phyloP scores from a whole-genome alignment of 2,888 invertebrate genomes.

The Leucophenga maculata region DNA sequence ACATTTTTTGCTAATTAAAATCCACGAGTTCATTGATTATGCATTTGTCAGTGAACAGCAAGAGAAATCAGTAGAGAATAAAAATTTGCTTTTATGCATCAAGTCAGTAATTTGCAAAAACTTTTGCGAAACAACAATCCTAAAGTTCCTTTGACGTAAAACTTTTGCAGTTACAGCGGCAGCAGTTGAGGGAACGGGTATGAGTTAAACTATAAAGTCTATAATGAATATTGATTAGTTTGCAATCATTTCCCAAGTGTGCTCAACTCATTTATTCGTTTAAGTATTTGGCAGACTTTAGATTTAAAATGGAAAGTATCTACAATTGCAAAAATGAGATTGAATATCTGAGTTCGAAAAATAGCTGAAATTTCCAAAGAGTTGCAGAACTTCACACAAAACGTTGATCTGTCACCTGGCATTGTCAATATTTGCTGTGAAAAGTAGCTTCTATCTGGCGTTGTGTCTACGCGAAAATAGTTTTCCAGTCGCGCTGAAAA shows the following conservation, averaged over 20 bases:
- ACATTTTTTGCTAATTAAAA: constrained; percentile 21
- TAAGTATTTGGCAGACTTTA: too few relatives aligned
- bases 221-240: constrained; percentile 61
- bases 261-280: not conserved
- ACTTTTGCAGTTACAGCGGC: not conserved
- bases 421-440: constrained; percentile 18
- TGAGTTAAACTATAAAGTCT: constrained; percentile 12
- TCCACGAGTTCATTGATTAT: constrained; percentile 11
- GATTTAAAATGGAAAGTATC: too few relatives aligned
- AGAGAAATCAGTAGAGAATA: not conserved
- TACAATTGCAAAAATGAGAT: too few relatives aligned
- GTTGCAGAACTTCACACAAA: not conserved
- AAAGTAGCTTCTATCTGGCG: not conserved
- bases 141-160: not conserved
- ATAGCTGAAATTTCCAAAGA: not conserved
- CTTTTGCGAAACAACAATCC: not conserved
- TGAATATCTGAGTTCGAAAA: too few relatives aligned
- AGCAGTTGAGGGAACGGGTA: not conserved
- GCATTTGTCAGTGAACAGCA: not conserved
- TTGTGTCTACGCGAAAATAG: constrained; percentile 8
- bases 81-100: too few relatives aligned
- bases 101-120: constrained; percentile 19
- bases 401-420: constrained; percentile 15
- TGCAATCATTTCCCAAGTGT: constrained; percentile 34
- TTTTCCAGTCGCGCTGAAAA: constrained; percentile 4